Evolutionary conservation across 30 jellyfish, hydroid and myxozoan species (phyloP), one percentile per base, ranked within the genome.

Genomic region (Hydractinia echinata): DNA sequence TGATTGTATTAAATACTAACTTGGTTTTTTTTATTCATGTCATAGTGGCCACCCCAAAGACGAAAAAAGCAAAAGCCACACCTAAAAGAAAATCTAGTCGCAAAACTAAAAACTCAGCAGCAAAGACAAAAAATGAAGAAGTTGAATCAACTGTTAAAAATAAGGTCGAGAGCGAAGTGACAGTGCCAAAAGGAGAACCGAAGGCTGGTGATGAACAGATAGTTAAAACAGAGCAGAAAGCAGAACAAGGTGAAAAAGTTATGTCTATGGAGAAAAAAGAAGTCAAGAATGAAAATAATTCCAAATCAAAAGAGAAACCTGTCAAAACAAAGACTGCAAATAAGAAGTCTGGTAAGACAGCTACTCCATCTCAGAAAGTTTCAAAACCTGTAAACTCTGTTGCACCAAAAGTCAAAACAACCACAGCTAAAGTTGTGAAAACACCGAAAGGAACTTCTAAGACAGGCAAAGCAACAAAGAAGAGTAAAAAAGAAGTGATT

Each of bases 201-300:
- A 13, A 64, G 19, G 4, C 9, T 64, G 76, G 85, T 20, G 54
- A 61, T 15, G 19, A 68, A 5, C 51, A 80, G 50, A 21, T 67
- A 20, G 61, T 67, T 5, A 67, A 80, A 80, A 67, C 84, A 60
- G 52, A 52, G n/a, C 44, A 87, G 66, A 50, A 88, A 4, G 67
- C 54, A 52, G n/a, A 67, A 39, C 77, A 84, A 53, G 55, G 14
- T 77, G 8, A 62, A 55, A 54, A 84, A 76, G 82, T 76, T 76
- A 10, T 87, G 49, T 52, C 85, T 5, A 78, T 64, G 56, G 78
- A 74, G 90, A 83, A 61, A 55, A 13, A 86, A 51, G 86, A 83
- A 5, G 61, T 70, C 18, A 84, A 76, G 76, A 61, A 61, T 13
- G 55, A 83, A 9, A 84, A 58, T 51, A 76, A 62, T 5, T 52